Evolutionary conservation across 1,140 invertebrate genomes (phyloP).

Genomic region (Nomia melanderi): DNA sequence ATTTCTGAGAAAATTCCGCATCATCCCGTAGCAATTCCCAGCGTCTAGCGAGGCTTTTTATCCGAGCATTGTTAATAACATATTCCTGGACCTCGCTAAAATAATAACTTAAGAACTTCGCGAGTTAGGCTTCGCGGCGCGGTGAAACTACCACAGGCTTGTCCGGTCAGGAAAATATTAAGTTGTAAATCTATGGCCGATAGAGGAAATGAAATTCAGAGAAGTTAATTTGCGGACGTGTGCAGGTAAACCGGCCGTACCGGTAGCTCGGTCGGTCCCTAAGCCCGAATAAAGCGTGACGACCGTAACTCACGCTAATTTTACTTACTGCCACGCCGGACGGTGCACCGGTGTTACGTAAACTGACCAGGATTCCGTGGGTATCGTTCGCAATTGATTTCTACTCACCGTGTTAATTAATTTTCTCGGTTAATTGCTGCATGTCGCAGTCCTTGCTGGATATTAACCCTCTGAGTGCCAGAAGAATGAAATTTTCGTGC

Average conservation of each 20-base stretch:
- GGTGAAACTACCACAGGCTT: background rate
- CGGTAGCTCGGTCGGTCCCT: constrained; percentile 3
- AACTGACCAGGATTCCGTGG: constrained; percentile 1
- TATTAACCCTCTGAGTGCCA: no score
- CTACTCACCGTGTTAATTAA: background rate
- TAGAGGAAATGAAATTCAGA: constrained; percentile 10
- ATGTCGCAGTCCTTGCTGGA: no score
- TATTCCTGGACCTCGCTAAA: background rate
- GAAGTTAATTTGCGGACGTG: constrained; percentile 19
- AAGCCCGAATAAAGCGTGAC: constrained; percentile 18
- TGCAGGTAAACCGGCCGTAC: constrained; percentile 20
- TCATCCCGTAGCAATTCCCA: no score
- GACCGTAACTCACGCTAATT: constrained; percentile 13
- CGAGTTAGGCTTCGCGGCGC: background rate
- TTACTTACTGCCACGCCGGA: background rate
- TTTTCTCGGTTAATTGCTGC: no score
- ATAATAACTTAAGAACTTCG: background rate
- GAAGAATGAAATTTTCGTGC: no score
- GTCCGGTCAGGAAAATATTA: background rate
- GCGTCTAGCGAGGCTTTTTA: no score
- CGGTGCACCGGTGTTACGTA: background rate
- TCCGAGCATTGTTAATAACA: no score
- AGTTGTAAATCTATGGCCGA: constrained; percentile 2
- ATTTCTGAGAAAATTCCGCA: no score
- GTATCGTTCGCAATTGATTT: background rate